Evolutionary conservation across 2,113 vertebrate genomes (phyloP).

Genomic region (Pseudorhombus dupliciocellatus): DNA sequence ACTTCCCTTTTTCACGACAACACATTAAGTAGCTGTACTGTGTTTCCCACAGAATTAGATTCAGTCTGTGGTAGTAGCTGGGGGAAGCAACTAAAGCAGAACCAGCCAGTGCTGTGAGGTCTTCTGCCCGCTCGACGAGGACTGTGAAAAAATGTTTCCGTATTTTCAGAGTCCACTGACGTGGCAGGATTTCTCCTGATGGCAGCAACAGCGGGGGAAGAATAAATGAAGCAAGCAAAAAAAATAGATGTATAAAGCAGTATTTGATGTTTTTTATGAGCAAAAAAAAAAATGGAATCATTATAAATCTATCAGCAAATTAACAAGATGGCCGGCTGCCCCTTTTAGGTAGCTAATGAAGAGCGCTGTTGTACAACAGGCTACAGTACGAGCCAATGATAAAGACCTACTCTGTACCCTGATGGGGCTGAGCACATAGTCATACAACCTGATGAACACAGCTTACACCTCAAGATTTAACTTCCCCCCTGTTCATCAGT

Average conservation of each 20-base stretch:
- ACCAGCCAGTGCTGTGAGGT: neutral
- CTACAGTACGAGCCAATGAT: constrained; percentile 6
- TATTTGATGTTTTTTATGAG: neutral
- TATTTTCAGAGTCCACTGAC: neutral
- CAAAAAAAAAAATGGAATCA: neutral
- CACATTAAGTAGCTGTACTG: constrained; percentile 4
- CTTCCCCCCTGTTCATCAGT: neutral
- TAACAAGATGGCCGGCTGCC: neutral
- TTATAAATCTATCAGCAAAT: neutral
- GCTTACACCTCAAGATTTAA: neutral
- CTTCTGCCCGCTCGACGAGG: neutral
- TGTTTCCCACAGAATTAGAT: neutral
- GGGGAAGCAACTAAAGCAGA: neutral
- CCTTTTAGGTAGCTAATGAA: neutral
- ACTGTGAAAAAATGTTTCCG: neutral
- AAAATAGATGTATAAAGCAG: neutral
- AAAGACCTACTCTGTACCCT: constrained; percentile 9
- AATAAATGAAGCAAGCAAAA: neutral
- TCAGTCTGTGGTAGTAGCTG: neutral
- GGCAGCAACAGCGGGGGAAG: too few relatives aligned
- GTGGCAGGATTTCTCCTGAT: neutral
- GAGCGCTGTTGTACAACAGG: neutral
- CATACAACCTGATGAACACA: too few relatives aligned
- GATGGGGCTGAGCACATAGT: constrained; percentile 1
- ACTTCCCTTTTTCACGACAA: constrained; percentile 3